A percentile compares a stretch with the other conserved stretches of the same genome.
Conservation (phyloP, 2,888 invertebrate species). For the Imbricaverruca yamaguchii region DNA sequence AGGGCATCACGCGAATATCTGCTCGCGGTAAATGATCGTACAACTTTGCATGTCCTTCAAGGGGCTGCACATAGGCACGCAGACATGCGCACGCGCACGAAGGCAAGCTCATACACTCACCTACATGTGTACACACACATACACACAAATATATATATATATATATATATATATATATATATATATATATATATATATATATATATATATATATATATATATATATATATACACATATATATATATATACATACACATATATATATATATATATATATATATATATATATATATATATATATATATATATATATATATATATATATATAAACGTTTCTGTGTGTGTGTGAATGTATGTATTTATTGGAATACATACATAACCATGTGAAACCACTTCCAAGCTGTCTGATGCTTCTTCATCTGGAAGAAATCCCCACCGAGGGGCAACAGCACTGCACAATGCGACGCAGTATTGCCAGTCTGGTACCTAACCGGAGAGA, state of each 20-base stretch:
- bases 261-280: not conserved
- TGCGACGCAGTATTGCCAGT: no score
- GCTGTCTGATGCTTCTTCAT: no score
- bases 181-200: not conserved
- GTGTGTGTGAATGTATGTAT: no score
- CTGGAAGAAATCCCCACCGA: no score
- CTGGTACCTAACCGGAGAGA: no score
- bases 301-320: not conserved
- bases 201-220: not conserved
- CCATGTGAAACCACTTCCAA: no score
- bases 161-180: not conserved
- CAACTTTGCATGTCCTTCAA: no score
- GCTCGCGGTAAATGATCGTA: no score
- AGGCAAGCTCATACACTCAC: not conserved
- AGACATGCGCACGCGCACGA: not conserved
- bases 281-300: not conserved
- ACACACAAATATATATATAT: not conserved
- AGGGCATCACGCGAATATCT: no score
- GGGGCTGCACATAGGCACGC: not conserved
- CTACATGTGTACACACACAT: not conserved
- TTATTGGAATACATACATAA: no score
- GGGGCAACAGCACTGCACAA: no score
- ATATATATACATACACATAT: not conserved
- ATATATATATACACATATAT: not conserved
- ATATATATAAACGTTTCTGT: not conserved